phyloP scores from a whole-genome alignment of 2,888 invertebrate species.

The Eledona agricola region DNA sequence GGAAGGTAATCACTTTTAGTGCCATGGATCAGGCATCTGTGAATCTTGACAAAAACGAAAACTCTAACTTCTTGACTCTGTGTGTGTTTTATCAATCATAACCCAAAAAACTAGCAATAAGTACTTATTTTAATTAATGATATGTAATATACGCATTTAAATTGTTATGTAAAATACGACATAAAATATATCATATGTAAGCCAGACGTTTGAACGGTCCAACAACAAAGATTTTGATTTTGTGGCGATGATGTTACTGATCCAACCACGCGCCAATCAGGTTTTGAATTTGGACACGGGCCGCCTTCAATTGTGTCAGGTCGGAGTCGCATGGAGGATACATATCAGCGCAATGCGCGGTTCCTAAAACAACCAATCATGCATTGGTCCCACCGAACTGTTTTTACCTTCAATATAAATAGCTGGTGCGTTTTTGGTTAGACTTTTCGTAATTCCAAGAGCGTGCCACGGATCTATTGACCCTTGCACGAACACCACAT shows the following conservation, averaged over 20 bases:
- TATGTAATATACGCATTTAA: slow-evolving; percentile 19
- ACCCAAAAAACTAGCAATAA: slow-evolving; percentile 27
- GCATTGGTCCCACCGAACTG: no score
- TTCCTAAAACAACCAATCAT: no score
- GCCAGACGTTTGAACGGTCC: neutral
- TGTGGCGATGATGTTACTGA: slow-evolving; percentile 37
- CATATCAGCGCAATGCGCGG: slow-evolving; percentile 96
- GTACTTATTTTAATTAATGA: slow-evolving; percentile 16
- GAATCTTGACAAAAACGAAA: slow-evolving; percentile 18
- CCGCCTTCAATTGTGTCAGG: slow-evolving; percentile 71
- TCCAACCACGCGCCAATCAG: slow-evolving; percentile 68
- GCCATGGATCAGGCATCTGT: slow-evolving; percentile 38
- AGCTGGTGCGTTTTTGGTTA: slow-evolving; percentile 69
- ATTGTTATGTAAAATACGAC: slow-evolving; percentile 22
- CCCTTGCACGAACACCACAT: slow-evolving; percentile 88
- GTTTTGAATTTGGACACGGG: slow-evolving; percentile 71
- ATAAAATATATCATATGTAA: slow-evolving; percentile 17
- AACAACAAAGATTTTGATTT: neutral
- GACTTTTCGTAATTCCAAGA: slow-evolving; percentile 73
- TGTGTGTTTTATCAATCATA: slow-evolving; percentile 23
- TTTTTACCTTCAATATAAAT: slow-evolving; percentile 79
- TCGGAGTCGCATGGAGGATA: slow-evolving; percentile 79
- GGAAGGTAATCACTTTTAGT: slow-evolving; percentile 43
- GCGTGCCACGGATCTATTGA: slow-evolving; percentile 91
- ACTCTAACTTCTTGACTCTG: slow-evolving; percentile 6